phyloP scores from a whole-genome alignment of 1,140 invertebrate species.

The Nasonia giraulti region DNA sequence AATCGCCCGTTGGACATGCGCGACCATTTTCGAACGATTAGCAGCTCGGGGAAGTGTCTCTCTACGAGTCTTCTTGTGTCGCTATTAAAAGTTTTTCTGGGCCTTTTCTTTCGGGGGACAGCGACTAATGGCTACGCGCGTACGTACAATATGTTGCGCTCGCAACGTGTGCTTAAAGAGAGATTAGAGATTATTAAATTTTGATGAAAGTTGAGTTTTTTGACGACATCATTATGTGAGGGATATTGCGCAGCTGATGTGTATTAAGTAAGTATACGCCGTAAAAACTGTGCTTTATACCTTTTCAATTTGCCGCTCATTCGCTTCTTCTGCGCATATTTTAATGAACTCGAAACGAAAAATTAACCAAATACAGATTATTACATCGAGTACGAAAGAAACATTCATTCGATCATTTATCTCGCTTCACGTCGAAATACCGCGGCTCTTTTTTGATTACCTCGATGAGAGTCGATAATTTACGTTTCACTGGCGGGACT shows the following conservation, averaged over 20 bases:
- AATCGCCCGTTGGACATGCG: slow-evolving; percentile 31
- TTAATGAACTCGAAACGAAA: too few relatives aligned
- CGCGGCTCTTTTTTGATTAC: slow-evolving; percentile 30
- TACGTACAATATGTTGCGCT: neutral
- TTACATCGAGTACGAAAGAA: neutral
- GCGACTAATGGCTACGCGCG: neutral
- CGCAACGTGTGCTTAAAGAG: slow-evolving; percentile 28
- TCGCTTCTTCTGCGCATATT: too few relatives aligned
- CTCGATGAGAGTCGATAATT: slow-evolving; percentile 48
- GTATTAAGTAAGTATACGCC: too few relatives aligned
- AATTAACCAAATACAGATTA: too few relatives aligned
- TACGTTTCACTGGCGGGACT: slow-evolving; percentile 17
- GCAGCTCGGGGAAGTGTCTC: neutral
- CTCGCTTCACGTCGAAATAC: neutral
- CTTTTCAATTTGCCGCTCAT: too few relatives aligned
- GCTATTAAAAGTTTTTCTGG: slow-evolving; percentile 40
- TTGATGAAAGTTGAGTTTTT: slow-evolving; percentile 4
- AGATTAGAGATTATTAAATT: slow-evolving; percentile 32
- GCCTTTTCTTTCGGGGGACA: neutral
- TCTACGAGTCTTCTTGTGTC: neutral
- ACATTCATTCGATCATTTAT: neutral
- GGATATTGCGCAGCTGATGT: neutral
- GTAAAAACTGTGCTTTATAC: too few relatives aligned
- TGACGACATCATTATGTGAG: slow-evolving; percentile 24
- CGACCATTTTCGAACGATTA: slow-evolving; percentile 26